Evolutionary conservation across 2,888 invertebrate genomes (phyloP), one percentile per base, ranked within the genome.

Genomic region (Habrosyne pyritoides): DNA sequence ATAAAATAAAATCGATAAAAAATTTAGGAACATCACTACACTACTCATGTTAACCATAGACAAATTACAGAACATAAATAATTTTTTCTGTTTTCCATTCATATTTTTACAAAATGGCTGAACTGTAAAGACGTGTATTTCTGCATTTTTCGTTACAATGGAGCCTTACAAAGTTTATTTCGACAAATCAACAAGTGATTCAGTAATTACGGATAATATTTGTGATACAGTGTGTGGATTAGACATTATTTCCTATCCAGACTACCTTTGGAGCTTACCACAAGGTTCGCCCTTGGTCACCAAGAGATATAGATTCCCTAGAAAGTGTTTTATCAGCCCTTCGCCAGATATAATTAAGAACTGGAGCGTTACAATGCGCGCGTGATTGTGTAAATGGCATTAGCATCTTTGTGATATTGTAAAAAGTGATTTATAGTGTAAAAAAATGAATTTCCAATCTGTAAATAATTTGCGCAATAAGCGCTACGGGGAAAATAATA

Each of bases 61-160:
- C 48, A 64, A 50, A 59, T 73, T 66, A 69, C 74, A 67, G 49
- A 47, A 22, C 21, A 12, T 47, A 18, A 42, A 18, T 18, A 42
- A 18, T 18, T 14, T 33, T 42, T 42, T 18, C 18, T 42, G 18
- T 7, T 49, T 7, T 14, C 28, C n/a, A 51, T 54, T 12, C 30
- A 59, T 65, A 73, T 70, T 80, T 83, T 82, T 75, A 77, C 91
- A 91, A 92, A 90, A 92, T 92, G 91, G 91, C 91, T 83, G 91
- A 89, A 88, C 79, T 87, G 76, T 92, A 87, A 87, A 86, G 87
- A 91, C 89, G 91, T 90, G 83, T 86, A 75, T 79, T 81, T 73
- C 74, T 75, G 72, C 63, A 76, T 79, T 79, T 81, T 75, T 83
- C 71, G 77, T 76, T 79, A 92, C 75, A 89, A 92, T 92, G 91